Conservation (phyloP, 2,888 invertebrate species). For the Netelia melanura region DNA sequence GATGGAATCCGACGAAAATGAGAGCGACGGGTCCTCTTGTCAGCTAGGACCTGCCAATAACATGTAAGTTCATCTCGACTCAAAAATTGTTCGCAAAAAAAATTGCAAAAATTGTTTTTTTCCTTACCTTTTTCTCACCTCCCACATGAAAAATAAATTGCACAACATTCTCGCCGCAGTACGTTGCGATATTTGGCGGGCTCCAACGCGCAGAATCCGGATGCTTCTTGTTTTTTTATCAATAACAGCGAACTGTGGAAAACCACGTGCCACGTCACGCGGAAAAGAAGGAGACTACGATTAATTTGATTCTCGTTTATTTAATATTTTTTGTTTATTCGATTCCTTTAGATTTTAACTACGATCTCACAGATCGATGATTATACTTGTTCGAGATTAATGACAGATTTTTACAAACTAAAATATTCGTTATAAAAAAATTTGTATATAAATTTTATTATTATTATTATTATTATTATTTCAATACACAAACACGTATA, state of each 20-base stretch:
- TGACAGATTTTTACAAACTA: too few relatives aligned
- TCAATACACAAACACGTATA: too few relatives aligned
- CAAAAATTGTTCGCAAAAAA: too few relatives aligned
- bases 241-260: slow-evolving; percentile 56
- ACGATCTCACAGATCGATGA: too few relatives aligned
- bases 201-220: slow-evolving; percentile 61
- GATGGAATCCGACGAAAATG: slow-evolving; percentile 68
- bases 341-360: too few relatives aligned
- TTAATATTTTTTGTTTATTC: too few relatives aligned
- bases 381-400: too few relatives aligned
- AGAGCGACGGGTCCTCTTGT: slow-evolving; percentile 73
- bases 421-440: too few relatives aligned
- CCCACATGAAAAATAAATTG: background rate
- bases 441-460: too few relatives aligned
- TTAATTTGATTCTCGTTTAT: too few relatives aligned
- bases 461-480: too few relatives aligned
- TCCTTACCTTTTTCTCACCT: background rate
- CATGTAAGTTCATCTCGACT: slow-evolving; percentile 72
- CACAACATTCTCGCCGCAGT: background rate
- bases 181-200: slow-evolving; percentile 62
- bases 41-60: slow-evolving; percentile 73
- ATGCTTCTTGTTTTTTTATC: slow-evolving; percentile 63
- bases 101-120: background rate
- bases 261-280: slow-evolving; percentile 59
- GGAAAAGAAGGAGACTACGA: background rate